Conservation (phyloP, 2,888 invertebrate species). For the Leptopilina syphax region DNA sequence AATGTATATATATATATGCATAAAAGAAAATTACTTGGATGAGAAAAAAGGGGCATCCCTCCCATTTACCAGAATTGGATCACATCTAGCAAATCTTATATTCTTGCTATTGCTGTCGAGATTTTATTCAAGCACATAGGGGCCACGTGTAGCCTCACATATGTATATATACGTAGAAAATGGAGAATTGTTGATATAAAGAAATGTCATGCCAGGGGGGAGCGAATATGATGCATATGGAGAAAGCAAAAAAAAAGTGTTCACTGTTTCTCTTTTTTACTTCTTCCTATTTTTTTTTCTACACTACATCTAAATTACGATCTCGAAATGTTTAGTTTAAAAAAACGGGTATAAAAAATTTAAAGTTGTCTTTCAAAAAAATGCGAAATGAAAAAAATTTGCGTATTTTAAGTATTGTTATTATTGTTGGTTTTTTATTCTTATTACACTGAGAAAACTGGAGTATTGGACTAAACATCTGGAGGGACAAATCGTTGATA, state of each 20-base stretch:
- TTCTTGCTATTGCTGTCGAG: conserved; percentile 34
- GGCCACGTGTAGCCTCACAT: not conserved
- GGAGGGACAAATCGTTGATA: no score
- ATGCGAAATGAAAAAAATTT: no score
- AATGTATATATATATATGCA: not conserved
- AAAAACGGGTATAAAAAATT: no score
- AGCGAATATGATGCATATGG: conserved; percentile 26
- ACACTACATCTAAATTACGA: not conserved
- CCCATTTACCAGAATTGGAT: conserved; percentile 27
- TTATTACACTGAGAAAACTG: no score
- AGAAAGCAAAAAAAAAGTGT: conserved; percentile 16
- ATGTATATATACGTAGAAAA: not conserved
- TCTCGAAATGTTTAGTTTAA: no score
- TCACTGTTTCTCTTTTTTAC: not conserved
- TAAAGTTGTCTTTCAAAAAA: no score
- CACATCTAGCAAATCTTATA: conserved; percentile 21
- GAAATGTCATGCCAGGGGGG: conserved; percentile 9
- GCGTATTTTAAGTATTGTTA: no score
- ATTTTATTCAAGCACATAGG: conserved; percentile 22
- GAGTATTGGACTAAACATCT: no score
- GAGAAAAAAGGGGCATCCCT: conserved; percentile 22
- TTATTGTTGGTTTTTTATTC: no score
- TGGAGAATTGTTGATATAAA: conserved; percentile 17
- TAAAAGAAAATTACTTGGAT: conserved; percentile 13
- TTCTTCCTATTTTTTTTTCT: not conserved